Conservation (phyloP, 2,888 invertebrate genomes). For the Trachelus tabidus region DNA sequence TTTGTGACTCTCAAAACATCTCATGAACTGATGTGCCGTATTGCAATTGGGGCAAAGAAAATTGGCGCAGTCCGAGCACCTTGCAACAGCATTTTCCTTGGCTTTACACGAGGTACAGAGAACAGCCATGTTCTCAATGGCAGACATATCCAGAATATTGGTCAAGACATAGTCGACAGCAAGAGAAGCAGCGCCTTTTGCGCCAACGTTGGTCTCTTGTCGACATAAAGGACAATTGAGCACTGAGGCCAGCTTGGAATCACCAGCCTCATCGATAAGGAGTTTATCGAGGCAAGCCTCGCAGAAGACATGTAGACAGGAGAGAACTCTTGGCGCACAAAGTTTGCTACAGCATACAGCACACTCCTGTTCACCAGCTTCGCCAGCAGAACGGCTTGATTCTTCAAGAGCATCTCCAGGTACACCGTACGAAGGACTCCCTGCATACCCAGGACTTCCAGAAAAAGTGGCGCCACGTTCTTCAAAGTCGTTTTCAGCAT, state of each 20-base stretch:
- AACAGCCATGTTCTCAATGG: conserved; percentile 77
- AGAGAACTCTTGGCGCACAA: conserved; percentile 86
- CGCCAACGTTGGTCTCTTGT: conserved; percentile 84
- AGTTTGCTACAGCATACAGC: conserved; percentile 74
- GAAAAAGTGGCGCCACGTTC: conserved; percentile 21
- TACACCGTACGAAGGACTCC: background rate
- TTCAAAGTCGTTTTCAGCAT: conserved; percentile 47
- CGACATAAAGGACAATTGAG: conserved; percentile 85
- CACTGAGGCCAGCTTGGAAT: conserved; percentile 74
- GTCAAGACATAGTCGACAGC: conserved; percentile 89
- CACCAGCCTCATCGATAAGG: conserved; percentile 78
- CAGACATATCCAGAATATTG: conserved; percentile 85
- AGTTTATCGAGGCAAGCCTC: conserved; percentile 89
- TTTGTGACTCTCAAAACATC: conserved; percentile 95
- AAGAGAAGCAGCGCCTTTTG: conserved; percentile 82
- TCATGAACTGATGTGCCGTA: conserved; percentile 95
- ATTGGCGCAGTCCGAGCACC: conserved; percentile 95
- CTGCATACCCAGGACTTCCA: background rate
- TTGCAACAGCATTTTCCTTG: conserved; percentile 92
- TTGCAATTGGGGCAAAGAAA: conserved; percentile 94
- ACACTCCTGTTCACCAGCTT: conserved; percentile 46
- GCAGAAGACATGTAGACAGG: conserved; percentile 96
- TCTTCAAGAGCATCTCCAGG: conserved; percentile 19
- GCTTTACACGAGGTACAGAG: conserved; percentile 94
- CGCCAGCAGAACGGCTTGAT: conserved; percentile 10